Percentiles rank a stretch among this genome's conserved stretches.
These are phyloP conservation scores for Varanus komodoensis DNA, from an alignment of 2,113 vertebrate genomes.

Conservation along the genomic window DNA sequence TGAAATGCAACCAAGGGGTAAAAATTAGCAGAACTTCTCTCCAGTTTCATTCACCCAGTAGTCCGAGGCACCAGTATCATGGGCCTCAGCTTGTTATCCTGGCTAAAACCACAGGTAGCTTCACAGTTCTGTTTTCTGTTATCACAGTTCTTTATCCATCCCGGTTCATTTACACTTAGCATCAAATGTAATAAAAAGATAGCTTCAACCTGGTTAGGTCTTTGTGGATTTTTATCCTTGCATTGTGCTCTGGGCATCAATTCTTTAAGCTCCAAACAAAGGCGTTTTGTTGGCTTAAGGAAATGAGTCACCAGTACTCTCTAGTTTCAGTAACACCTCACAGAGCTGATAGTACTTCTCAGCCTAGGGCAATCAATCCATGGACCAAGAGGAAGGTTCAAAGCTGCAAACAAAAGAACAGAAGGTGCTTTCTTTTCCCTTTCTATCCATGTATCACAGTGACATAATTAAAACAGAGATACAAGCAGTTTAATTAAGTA, in stretches of 20 bases:
- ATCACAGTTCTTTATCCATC: background rate
- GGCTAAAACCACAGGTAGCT: conserved; percentile 20
- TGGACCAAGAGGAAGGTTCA: background rate
- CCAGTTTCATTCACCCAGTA: background rate
- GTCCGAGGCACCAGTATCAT: background rate
- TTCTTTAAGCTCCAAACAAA: background rate
- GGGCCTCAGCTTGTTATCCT: background rate
- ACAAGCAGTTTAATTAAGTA: conserved; percentile 14
- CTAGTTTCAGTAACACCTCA: background rate
- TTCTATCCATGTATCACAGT: background rate
- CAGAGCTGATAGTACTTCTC: background rate
- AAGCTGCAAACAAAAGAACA: conserved; percentile 7
- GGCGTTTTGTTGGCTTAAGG: background rate
- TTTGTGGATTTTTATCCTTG: conserved; percentile 4
- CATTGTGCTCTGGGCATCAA: background rate
- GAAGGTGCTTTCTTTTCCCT: background rate
- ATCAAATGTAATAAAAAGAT: conserved; percentile 16
- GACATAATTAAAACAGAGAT: conserved; percentile 15
- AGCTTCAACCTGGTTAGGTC: background rate
- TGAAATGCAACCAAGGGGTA: background rate
- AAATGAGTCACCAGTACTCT: background rate
- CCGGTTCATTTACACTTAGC: conserved; percentile 22
- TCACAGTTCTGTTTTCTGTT: background rate
- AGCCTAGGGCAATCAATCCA: rapidly evolving
- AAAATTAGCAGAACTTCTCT: background rate